Evolutionary conservation across 2,113 vertebrate genomes (phyloP).

Genomic region (Orycteropus afer): DNA sequence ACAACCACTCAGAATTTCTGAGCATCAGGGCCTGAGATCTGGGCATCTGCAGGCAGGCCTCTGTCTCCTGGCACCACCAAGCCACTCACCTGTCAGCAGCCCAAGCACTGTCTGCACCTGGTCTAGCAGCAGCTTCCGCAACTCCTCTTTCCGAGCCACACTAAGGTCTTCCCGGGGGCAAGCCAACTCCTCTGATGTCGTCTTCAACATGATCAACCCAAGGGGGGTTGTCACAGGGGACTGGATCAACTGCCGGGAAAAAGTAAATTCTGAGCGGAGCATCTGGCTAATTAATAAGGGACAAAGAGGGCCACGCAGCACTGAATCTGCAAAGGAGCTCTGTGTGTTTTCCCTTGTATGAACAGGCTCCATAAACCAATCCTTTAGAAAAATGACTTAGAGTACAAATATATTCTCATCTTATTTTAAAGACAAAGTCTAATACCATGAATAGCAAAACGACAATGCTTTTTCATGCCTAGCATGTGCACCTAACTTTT

Average conservation of each 20-base stretch:
- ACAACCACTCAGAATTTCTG: neutral
- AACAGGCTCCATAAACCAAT: neutral
- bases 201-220: constrained; percentile 97
- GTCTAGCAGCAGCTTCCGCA: constrained; percentile 96
- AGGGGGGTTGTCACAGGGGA: constrained; percentile 93
- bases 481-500: neutral
- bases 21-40: neutral
- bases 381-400: neutral
- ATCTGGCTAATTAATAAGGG: neutral
- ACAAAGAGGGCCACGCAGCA: neutral
- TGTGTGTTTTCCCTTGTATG: neutral
- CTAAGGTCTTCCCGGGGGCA: constrained; percentile 98
- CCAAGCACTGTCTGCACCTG: constrained; percentile 97
- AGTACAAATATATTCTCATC: constrained; percentile 19
- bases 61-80: neutral
- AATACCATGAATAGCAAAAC: constrained; percentile 1
- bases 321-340: neutral
- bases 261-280: constrained; percentile 17
- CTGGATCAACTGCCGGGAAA: constrained; percentile 92
- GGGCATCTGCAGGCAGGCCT: no score
- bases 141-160: constrained; percentile 96
- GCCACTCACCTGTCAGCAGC: constrained; percentile 92
- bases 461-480: neutral
- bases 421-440: constrained; percentile 51
- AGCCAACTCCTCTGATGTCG: constrained; percentile 97